Conservation (phyloP, 2,113 vertebrate species). For the Ctenomys sociabilis region DNA sequence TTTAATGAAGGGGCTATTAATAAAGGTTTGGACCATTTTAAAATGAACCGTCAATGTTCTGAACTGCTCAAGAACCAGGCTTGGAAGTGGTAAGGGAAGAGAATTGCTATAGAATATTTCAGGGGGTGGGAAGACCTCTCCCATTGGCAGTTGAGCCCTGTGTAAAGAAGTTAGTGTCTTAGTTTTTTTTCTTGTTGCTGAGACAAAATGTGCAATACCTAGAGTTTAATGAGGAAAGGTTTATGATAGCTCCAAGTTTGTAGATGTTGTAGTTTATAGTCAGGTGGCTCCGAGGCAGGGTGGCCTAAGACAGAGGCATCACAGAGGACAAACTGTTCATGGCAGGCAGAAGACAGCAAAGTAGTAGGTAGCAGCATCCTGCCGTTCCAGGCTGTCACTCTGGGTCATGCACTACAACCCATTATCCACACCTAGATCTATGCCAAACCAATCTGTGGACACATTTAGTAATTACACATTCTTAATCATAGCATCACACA, state of each 20-base stretch:
- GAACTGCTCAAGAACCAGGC: not conserved
- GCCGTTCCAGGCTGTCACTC: not conserved
- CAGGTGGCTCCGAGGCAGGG: not conserved
- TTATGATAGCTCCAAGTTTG: not conserved
- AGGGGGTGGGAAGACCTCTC: not conserved
- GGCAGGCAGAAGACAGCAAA: not conserved
- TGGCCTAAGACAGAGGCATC: not conserved
- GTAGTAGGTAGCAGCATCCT: not conserved
- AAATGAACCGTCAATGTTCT: not conserved
- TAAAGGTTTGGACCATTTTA: not conserved
- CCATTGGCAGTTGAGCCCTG: not conserved
- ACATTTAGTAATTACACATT: not conserved
- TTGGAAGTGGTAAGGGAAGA: not conserved
- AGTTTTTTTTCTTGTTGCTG: not conserved
- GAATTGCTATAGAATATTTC: not conserved
- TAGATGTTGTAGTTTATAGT: not conserved
- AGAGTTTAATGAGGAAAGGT: not conserved
- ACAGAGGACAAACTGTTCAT: not conserved
- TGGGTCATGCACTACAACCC: not conserved
- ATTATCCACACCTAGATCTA: not conserved
- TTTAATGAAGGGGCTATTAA: not conserved
- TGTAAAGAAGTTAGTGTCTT: not conserved
- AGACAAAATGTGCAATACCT: not conserved
- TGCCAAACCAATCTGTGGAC: not conserved
- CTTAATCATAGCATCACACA: not conserved